Evolutionary conservation across 2,797 vertebrate species (phyloP), one percentile per base, ranked within the genome.

Genomic region (Lepus townsendii): DNA sequence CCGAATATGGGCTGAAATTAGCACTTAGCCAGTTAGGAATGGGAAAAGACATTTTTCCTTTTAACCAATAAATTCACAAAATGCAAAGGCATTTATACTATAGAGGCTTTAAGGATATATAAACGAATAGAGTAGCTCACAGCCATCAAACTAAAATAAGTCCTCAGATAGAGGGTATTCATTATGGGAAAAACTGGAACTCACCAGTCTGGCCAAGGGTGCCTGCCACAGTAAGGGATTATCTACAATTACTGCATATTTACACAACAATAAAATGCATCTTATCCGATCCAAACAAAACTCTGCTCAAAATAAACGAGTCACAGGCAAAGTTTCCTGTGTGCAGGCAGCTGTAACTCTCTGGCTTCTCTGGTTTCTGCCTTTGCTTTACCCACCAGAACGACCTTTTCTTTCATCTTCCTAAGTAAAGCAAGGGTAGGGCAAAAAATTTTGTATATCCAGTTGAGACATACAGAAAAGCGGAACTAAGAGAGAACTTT

Each of bases 251-350:
- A 96, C 94, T 78, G 92, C 83, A 69, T 92, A 93, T 89, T 96
- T 97, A 97, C 90, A 93, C 93, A 95, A 93, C 94, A 96, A 96
- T 96, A 96, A 96, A 93, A 97, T 82, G 88, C 94, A 84, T 95
- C 94, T 94, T 87, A 76, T 35, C 72, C 12, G 2, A 92, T 93
- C 93, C 95, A 96, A 97, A 96, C 83, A 97, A 96, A 97, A 96
- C 66, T 93, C 88, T 72, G 95, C 94, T 96, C 78, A 96, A 96
- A 96, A 97, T 96, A 97, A 97, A 96, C 83, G 75, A 94, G 90
- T 88, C 94, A 35, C 32, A 91, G 0, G 27, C 57, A 93, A 85
- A 79, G 71, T 92, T 89, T 93, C 42, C 19, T 54, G 69, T 3
- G 38, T 27, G 14, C 82, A 93, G 72, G 54, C 76, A 35, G 73